These are phyloP conservation scores for Eutolmus rufibarbis DNA, from an alignment of 2,888 invertebrate species.

Conservation along the genomic window DNA sequence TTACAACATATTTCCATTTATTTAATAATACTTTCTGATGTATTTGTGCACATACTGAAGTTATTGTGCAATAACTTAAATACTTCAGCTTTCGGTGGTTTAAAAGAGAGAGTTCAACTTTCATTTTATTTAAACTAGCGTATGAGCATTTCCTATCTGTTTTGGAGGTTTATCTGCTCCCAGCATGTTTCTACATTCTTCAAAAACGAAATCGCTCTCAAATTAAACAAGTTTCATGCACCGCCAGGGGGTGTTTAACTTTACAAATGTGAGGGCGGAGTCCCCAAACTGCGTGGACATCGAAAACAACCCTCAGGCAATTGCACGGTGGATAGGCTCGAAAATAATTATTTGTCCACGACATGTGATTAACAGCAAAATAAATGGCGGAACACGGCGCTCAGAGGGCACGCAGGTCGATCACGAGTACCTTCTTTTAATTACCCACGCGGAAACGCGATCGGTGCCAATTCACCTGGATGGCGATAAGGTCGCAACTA, in stretches of 20 bases:
- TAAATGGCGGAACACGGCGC: not conserved
- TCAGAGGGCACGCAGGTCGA: not conserved
- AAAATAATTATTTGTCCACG: constrained; percentile 23
- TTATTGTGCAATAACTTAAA: too few species aligned
- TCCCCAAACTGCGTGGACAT: not conserved
- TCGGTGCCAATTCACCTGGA: not conserved
- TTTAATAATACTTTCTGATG: too few species aligned
- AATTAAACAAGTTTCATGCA: not conserved
- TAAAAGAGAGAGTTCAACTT: too few species aligned
- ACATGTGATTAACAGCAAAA: constrained; percentile 14
- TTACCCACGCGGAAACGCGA: not conserved
- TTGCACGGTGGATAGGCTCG: constrained; percentile 5
- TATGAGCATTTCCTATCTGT: too few species aligned
- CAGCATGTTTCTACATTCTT: not conserved
- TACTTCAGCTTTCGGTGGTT: too few species aligned
- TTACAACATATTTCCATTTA: too few species aligned
- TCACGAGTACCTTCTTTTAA: not conserved
- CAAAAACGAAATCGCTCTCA: not conserved
- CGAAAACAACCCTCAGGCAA: constrained; percentile 3
- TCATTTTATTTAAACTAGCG: too few species aligned
- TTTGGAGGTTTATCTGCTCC: too few species aligned
- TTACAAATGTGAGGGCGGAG: constrained; percentile 11
- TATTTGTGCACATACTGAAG: too few species aligned
- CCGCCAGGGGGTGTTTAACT: not conserved
- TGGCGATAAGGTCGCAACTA: not conserved